phyloP scores from a whole-genome alignment of 2,797 vertebrate genomes.

The Danio albolineatus region DNA sequence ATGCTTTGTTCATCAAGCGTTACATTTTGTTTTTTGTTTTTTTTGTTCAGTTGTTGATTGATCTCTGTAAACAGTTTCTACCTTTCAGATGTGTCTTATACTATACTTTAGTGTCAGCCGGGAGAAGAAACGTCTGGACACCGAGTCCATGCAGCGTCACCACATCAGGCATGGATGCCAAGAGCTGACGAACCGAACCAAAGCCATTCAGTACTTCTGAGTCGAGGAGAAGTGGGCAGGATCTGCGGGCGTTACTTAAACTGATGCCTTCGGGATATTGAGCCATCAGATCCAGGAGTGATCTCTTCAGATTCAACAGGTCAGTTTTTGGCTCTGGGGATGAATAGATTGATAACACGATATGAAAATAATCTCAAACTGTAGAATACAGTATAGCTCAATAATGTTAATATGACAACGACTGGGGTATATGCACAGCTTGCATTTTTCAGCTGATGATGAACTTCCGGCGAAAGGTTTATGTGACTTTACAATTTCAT shows the following conservation, averaged over 20 bases:
- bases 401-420: neutral
- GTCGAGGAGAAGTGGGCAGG: conserved; percentile 55
- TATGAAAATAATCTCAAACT: too few species aligned
- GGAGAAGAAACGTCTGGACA: conserved; percentile 56
- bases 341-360: neutral
- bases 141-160: conserved; percentile 54
- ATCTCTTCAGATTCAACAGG: conserved; percentile 33
- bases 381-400: neutral
- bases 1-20: neutral
- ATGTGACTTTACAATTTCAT: too few species aligned
- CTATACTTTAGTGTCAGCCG: neutral
- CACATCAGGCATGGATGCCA: conserved; percentile 57
- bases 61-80: neutral
- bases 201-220: conserved; percentile 35
- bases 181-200: conserved; percentile 59
- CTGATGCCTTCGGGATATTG: conserved; percentile 42
- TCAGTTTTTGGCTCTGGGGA: neutral
- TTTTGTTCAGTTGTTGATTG: neutral
- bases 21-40: too few species aligned
- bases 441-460: too few species aligned
- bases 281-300: conserved; percentile 41
- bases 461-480: too few species aligned
- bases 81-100: neutral
- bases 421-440: too few species aligned
- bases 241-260: conserved; percentile 46